Evolutionary conservation across 2,797 vertebrate species (phyloP), one percentile per base, ranked within the genome.

Genomic region (Scleropages formosus): DNA sequence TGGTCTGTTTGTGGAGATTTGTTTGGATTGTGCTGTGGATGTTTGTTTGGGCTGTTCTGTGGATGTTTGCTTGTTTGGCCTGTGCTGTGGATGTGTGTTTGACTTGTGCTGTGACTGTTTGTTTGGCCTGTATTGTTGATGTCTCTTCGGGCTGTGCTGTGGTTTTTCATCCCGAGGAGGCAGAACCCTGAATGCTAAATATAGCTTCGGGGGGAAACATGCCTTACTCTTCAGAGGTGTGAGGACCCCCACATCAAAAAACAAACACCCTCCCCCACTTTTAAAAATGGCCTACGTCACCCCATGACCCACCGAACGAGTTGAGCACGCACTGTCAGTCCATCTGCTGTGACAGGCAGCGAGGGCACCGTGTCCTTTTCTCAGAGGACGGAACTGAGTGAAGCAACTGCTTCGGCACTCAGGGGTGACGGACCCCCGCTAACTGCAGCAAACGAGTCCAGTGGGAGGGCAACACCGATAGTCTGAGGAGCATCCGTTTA

Each of bases 211-310:
- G 53, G 24, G 69, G 27, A 26, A 24, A 8, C 11, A 9, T 24
- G 49, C 16, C 47, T 53, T 18, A 12, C 11, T n/a, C 46, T 8
- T 16, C 47, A 44, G 13, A 27, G 18, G 12, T 71, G 51, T 56
- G 49, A 16, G 44, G 27, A 47, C 66, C 26, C 49, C n/a, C 39
- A 9, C 65, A 39, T 44, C 53, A 27, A 47, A n/a, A 67, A 31
- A 27, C 46, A 59, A 9, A 39, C 10, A 26, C n/a, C 6, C 27
- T 26, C 16, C 12, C 18, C 63, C 44, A 7, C 18, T n/a, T 6
- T 31, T 70, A 67, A 53, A 49, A 70, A 70, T 70, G 26, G 67
- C 51, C 64, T 58, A n/a, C 58, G 44, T 47, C 53, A 18, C 53
- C 27, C 49, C 26, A 11, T 53, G 51, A 44, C 73, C 62, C 56